These are phyloP conservation scores for Babyrousa celebensis DNA, from an alignment of 2,797 vertebrate genomes.

Conservation along the genomic window DNA sequence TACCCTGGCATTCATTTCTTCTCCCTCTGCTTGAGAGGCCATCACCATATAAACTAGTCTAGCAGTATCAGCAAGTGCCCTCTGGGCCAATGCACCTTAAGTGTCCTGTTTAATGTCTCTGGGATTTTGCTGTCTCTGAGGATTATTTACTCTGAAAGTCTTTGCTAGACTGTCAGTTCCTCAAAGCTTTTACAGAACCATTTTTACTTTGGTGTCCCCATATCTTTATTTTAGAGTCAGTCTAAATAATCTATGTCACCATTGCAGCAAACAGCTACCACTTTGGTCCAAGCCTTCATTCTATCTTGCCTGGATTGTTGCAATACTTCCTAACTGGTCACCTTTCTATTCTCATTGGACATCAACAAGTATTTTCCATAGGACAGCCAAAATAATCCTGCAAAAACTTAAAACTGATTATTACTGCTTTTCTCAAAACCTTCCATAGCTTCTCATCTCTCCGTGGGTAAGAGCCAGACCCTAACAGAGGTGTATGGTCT, in stretches of 20 bases:
- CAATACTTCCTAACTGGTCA: not conserved
- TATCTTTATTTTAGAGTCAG: not conserved
- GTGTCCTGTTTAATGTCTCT: not conserved
- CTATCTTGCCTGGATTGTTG: not conserved
- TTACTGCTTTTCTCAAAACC: not conserved
- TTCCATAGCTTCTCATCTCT: not conserved
- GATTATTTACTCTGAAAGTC: slow-evolving; percentile 24
- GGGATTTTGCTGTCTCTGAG: not conserved
- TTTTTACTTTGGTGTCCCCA: not conserved
- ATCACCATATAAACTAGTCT: not conserved
- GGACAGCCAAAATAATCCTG: not conserved
- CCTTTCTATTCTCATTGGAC: not conserved
- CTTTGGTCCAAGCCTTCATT: not conserved
- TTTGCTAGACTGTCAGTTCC: not conserved
- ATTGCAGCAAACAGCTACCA: not conserved
- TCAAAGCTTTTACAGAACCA: not conserved
- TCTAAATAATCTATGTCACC: not conserved
- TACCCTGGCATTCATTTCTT: not conserved
- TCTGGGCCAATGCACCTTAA: not conserved
- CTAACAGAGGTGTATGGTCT: not conserved
- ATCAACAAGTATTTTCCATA: slow-evolving; percentile 35
- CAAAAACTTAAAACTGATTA: not conserved
- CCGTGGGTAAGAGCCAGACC: not conserved
- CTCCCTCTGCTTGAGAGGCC: not conserved
- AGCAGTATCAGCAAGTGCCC: not conserved